Evolutionary conservation across 1,140 invertebrate genomes (phyloP).

Genomic region (Sarcophaga peregrina): DNA sequence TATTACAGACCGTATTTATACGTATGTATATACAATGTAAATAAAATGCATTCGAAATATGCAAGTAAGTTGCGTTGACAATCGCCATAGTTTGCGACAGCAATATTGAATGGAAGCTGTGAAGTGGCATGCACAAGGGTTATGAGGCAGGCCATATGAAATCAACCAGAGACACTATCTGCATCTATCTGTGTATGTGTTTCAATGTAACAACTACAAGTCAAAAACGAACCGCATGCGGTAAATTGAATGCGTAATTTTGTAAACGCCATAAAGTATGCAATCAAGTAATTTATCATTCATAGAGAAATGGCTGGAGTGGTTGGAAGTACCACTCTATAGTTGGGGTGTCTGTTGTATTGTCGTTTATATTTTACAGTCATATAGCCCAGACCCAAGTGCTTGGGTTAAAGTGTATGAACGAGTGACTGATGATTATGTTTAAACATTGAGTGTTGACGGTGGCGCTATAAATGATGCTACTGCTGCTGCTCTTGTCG

Average conservation of each 20-base stretch:
- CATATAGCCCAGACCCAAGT: background rate
- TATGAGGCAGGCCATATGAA: background rate
- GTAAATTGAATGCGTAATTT: slow-evolving; percentile 41
- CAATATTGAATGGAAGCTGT: background rate
- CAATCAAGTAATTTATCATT: slow-evolving; percentile 38
- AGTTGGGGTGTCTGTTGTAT: too few relatives aligned
- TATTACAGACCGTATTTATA: background rate
- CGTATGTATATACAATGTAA: background rate
- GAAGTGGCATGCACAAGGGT: background rate
- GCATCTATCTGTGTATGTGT: too few relatives aligned
- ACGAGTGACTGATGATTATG: slow-evolving; percentile 35
- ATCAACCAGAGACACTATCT: too few relatives aligned
- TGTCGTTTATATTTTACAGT: background rate
- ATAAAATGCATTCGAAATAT: slow-evolving; percentile 17
- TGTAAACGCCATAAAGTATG: slow-evolving; percentile 42
- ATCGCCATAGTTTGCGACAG: background rate
- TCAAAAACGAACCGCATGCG: slow-evolving; percentile 6
- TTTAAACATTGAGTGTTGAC: slow-evolving; percentile 48
- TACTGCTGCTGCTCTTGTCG: background rate
- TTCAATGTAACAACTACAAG: background rate
- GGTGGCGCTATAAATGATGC: background rate
- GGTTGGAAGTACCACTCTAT: background rate
- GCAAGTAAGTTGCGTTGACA: slow-evolving; percentile 7
- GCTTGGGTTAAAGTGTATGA: background rate
- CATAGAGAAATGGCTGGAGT: background rate